Evolutionary conservation across 1,140 invertebrate genomes (phyloP), one percentile per base, ranked within the genome.

Genomic region (Drosophila mauritiana): DNA sequence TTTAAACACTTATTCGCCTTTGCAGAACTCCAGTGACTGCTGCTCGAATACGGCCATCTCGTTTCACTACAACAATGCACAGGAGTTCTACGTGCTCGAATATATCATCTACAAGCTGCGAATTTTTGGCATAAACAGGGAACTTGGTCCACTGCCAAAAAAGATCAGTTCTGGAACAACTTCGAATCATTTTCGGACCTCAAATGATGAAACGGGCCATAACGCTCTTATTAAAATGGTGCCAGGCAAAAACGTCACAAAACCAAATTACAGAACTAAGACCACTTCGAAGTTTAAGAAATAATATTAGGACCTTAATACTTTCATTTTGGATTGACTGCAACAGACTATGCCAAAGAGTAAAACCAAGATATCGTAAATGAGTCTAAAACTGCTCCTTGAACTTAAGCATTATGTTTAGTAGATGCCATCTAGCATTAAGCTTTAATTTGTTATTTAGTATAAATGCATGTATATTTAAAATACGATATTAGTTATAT

Each of bases 21-120:
- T 4, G 3, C 8, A 98, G 72, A 40, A 15, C n/a, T 48, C 55
- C 0, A 27, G 3, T 0, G 95, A 97, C 68, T 99, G 98, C 89
- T 99, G 98, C 92, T 98, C 97, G 10, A 98, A 98, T 89, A 96
- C 96, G 81, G 97, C 98, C 0, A 95, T 99, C 17, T 98, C 98
- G 0, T 99, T 99, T 93, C 98, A 99, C 92, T 99, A 99, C 84
- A 96, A 98, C 6, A 94, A 94, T 17, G 97, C 97, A 0, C 96
- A 97, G 79, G 95, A 96, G 93, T 98, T 99, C 96, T 99, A 99
- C 91, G 96, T 98, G 3, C 91, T 99, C 20, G 98, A 99, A 68
- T 99, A 99, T 92, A 93, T 99, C 12, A 96, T 99, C 72, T 99
- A 99, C 92, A 98, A 98, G 91, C 93, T 99, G 36, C 94, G 96